Conservation (phyloP, 1,140 invertebrate genomes). For the Neodiprion pinetum region DNA sequence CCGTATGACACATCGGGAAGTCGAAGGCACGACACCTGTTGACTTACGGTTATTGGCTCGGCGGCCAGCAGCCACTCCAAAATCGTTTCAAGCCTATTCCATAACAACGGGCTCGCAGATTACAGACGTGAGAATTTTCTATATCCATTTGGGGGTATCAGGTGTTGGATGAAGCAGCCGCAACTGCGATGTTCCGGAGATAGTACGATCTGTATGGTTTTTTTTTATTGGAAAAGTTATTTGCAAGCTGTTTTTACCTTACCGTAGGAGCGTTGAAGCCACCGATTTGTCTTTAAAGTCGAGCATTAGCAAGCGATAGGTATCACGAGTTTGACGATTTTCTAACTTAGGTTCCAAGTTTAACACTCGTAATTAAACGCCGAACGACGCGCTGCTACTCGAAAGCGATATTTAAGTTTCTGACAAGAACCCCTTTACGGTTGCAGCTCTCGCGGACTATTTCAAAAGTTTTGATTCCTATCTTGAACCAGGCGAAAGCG, state of each 20-base stretch:
- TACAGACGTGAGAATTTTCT: not conserved
- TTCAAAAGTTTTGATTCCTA: constrained; percentile 31
- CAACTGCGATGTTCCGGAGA: not conserved
- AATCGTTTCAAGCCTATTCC: not conserved
- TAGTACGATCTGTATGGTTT: not conserved
- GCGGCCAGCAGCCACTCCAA: not conserved
- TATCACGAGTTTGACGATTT: not conserved
- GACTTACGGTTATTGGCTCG: too few species aligned
- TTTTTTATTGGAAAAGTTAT: not conserved
- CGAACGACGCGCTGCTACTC: not conserved
- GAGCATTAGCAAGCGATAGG: not conserved
- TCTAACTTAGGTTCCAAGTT: not conserved
- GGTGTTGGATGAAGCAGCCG: not conserved
- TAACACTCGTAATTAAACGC: not conserved
- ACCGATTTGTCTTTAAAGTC: not conserved
- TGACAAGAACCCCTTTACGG: not conserved
- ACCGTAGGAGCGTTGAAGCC: not conserved
- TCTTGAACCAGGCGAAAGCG: constrained; percentile 30
- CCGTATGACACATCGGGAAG: not conserved
- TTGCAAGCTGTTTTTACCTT: not conserved
- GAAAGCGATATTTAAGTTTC: not conserved
- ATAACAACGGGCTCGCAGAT: not conserved
- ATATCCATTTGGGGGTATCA: not conserved
- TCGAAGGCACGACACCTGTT: not conserved
- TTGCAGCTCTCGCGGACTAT: constrained; percentile 41